phyloP scores from a whole-genome alignment of 92 coral and sea anemone species.

The Desmophyllum pertusum region DNA sequence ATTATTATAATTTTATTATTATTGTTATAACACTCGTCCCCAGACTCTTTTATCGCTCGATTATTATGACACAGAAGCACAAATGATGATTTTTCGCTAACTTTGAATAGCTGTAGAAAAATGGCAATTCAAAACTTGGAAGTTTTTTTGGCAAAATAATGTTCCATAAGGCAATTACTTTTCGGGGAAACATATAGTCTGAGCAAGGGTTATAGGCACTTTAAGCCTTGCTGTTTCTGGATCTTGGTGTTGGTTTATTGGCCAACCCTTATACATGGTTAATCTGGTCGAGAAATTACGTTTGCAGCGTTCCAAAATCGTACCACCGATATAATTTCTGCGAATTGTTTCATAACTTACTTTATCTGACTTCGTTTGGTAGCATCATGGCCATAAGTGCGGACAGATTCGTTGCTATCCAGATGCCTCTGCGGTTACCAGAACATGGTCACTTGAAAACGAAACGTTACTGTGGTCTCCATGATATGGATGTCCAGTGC shows the following conservation, averaged over 20 bases:
- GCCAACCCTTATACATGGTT: slow-evolving; percentile 2
- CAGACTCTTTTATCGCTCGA: too few relatives aligned
- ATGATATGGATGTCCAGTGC: neutral
- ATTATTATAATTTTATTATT: too few relatives aligned
- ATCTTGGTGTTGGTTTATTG: neutral
- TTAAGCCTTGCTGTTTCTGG: slow-evolving; percentile 6
- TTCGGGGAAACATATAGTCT: too few relatives aligned
- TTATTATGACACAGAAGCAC: too few relatives aligned
- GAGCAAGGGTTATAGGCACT: too few relatives aligned
- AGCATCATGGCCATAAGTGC: slow-evolving; percentile 1
- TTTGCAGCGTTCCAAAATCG: too few relatives aligned
- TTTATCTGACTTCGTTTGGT: neutral
- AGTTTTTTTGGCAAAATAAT: too few relatives aligned
- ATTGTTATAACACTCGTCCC: too few relatives aligned
- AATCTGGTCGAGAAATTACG: neutral
- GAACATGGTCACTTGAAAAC: neutral
- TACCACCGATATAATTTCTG: neutral
- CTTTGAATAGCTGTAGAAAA: too few relatives aligned
- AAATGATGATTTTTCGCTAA: too few relatives aligned
- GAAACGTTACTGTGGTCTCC: neutral
- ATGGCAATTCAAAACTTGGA: too few relatives aligned
- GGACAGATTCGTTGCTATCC: slow-evolving; percentile 7
- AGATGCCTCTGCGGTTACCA: slow-evolving; percentile 20
- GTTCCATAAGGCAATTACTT: too few relatives aligned
- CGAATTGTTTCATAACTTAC: neutral